These are phyloP conservation scores for Smutsia temminckii DNA, from an alignment of 2,797 vertebrate genomes.

Conservation along the genomic window DNA sequence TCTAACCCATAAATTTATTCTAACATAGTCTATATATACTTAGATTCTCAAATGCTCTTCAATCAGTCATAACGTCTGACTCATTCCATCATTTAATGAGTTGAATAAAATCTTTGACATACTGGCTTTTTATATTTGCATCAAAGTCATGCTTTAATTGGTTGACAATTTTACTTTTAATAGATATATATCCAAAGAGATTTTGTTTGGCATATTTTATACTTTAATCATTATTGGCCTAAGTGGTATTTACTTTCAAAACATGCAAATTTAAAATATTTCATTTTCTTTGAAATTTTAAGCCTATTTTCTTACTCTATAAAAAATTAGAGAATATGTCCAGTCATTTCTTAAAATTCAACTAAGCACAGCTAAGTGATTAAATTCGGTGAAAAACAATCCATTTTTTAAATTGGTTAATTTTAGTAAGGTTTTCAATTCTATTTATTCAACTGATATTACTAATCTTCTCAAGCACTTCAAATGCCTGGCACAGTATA, in stretches of 20 bases:
- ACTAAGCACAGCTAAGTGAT: neutral
- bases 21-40: neutral
- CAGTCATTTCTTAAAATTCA: neutral
- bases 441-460: neutral
- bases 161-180: neutral
- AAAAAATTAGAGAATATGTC: neutral
- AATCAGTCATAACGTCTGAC: neutral
- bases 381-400: neutral
- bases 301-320: neutral
- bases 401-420: neutral
- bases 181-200: neutral
- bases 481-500: neutral
- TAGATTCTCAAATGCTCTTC: neutral
- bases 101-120: neutral
- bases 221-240: neutral
- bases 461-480: neutral
- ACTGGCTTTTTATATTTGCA: neutral
- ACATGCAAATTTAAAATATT: neutral
- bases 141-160: neutral
- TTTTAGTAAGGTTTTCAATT: neutral
- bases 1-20: neutral
- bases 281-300: neutral
- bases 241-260: neutral
- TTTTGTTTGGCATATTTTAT: neutral
- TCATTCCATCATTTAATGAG: neutral